phyloP scores from a whole-genome alignment of 2,888 invertebrate genomes.

The Phyllotreta cruciferae region DNA sequence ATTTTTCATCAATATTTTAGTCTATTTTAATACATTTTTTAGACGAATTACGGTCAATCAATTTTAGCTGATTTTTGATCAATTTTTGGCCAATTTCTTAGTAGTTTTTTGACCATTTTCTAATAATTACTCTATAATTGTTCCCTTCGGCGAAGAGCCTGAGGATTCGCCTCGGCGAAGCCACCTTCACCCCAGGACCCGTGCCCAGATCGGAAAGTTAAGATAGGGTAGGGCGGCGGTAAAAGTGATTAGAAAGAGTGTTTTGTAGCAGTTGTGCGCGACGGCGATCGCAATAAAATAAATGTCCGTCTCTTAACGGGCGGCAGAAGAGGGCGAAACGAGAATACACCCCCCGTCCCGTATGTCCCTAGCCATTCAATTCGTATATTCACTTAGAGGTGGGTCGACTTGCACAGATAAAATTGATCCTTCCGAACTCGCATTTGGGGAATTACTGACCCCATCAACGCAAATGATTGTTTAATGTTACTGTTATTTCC shows the following conservation, averaged over 20 bases:
- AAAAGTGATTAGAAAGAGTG: conserved; percentile 53
- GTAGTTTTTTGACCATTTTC: background rate
- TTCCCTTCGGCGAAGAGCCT: background rate
- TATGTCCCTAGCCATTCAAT: conserved; percentile 53
- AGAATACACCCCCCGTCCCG: conserved; percentile 13
- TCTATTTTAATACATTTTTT: too few species aligned
- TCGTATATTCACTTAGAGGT: conserved; percentile 41
- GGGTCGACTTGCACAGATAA: too few species aligned
- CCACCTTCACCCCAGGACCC: conserved; percentile 1
- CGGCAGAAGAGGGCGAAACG: conserved; percentile 10
- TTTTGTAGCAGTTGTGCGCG: conserved; percentile 54
- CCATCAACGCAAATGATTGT: too few species aligned
- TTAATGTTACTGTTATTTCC: too few species aligned
- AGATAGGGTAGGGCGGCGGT: conserved; percentile 35
- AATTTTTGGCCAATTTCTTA: too few species aligned
- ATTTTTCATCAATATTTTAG: too few species aligned
- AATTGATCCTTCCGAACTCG: too few species aligned
- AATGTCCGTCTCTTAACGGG: conserved; percentile 54
- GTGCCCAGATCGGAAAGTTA: conserved; percentile 19
- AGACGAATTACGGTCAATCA: too few species aligned
- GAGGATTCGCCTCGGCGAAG: background rate
- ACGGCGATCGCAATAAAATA: conserved; percentile 56
- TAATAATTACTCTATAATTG: background rate
- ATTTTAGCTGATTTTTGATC: too few species aligned
- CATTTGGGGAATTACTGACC: too few species aligned